A percentile compares a stretch with the other conserved stretches of the same genome.
phyloP scores from a whole-genome alignment of 2,113 vertebrate species.

The Thamnaconus septentrionalis region DNA sequence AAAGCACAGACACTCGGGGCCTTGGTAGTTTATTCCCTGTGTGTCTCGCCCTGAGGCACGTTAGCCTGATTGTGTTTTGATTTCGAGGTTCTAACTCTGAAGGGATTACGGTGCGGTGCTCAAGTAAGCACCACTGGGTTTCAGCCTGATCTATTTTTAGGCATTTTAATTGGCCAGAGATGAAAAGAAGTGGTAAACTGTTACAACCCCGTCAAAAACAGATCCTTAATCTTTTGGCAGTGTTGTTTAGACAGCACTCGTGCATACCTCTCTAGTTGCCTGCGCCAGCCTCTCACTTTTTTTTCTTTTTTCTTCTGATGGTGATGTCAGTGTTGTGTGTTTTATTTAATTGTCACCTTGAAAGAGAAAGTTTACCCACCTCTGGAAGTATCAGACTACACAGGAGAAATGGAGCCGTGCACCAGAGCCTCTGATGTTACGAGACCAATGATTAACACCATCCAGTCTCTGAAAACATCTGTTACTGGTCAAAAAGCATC shows the following conservation, averaged over 20 bases:
- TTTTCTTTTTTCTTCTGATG: slow-evolving; percentile 25
- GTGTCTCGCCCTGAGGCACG: slow-evolving; percentile 14
- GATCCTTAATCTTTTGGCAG: slow-evolving; percentile 8
- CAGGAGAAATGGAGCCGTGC: slow-evolving; percentile 28
- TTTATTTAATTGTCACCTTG: slow-evolving; percentile 43
- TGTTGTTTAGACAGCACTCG: too few species aligned
- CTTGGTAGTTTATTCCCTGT: not conserved
- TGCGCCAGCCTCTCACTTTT: not conserved
- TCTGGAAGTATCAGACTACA: slow-evolving; percentile 34
- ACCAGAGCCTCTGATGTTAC: slow-evolving; percentile 41
- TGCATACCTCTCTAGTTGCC: too few species aligned
- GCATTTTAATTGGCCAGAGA: slow-evolving; percentile 52
- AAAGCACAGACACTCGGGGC: too few species aligned
- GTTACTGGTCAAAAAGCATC: slow-evolving; percentile 26
- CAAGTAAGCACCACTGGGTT: slow-evolving; percentile 5
- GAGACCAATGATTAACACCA: slow-evolving; percentile 53
- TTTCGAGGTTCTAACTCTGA: slow-evolving; percentile 21
- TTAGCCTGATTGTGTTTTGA: slow-evolving; percentile 49
- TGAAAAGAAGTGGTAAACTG: slow-evolving; percentile 20
- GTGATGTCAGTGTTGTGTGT: slow-evolving; percentile 14
- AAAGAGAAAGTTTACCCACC: slow-evolving; percentile 21
- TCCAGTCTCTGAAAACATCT: slow-evolving; percentile 44
- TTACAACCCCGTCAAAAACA: slow-evolving; percentile 35
- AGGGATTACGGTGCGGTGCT: slow-evolving; percentile 4
- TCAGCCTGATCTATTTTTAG: slow-evolving; percentile 22